phyloP scores from a whole-genome alignment of 1,140 invertebrate genomes.

The Brachionus sp. region DNA sequence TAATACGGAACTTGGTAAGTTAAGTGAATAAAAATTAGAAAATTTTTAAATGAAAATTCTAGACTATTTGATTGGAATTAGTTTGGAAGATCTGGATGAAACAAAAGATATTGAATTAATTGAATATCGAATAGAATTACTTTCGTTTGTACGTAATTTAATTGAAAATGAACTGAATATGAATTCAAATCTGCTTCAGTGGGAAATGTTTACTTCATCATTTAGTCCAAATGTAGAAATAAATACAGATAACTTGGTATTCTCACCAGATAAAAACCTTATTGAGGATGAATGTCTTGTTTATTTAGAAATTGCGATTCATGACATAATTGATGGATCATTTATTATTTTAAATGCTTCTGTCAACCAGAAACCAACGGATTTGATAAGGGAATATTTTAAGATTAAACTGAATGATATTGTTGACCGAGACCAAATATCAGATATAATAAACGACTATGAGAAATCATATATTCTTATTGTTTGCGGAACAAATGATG shows the following conservation, averaged over 20 bases:
- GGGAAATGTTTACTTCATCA: background rate
- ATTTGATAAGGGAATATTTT: slow-evolving; percentile 9
- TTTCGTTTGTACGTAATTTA: background rate
- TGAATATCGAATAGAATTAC: background rate
- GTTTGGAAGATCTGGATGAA: background rate
- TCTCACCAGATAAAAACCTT: background rate
- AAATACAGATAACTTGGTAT: background rate
- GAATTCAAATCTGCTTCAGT: background rate
- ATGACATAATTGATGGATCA: background rate
- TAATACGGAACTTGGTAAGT: background rate
- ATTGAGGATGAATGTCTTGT: background rate
- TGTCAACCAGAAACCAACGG: background rate
- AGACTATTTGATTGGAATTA: background rate
- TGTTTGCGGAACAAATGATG: slow-evolving; percentile 38
- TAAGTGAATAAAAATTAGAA: background rate
- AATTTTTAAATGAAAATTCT: background rate
- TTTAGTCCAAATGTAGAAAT: background rate
- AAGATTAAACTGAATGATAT: background rate
- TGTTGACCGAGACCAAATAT: background rate
- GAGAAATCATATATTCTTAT: slow-evolving; percentile 1
- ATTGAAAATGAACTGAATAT: background rate
- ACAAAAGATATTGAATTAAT: background rate
- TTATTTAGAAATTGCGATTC: background rate
- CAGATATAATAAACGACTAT: background rate
- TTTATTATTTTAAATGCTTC: background rate